phyloP scores from a whole-genome alignment of 2,888 invertebrate species.

The Drosophila seclusa region DNA sequence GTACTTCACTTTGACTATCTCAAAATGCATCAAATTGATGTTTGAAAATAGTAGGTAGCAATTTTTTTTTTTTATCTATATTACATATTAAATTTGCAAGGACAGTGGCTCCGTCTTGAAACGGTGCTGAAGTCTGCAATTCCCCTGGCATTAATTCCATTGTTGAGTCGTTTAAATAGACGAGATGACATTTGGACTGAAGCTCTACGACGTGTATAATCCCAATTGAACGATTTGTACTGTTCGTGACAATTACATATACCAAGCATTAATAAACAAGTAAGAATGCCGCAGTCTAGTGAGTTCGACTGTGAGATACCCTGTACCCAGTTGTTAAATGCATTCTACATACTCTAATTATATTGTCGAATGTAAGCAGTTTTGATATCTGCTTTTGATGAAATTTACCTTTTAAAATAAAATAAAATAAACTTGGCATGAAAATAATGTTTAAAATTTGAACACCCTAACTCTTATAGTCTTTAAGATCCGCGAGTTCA shows the following conservation, averaged over 20 bases:
- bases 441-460: not conserved
- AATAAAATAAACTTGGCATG: not conserved
- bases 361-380: not conserved
- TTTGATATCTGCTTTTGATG: not conserved
- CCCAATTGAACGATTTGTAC: not conserved
- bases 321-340: not conserved
- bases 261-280: not conserved
- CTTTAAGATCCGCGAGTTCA: not conserved
- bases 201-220: not conserved
- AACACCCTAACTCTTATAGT: not conserved
- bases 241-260: not conserved
- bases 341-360: not conserved
- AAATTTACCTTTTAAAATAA: not conserved
- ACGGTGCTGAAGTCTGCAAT: not conserved
- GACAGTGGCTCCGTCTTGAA: not conserved
- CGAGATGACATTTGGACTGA: not conserved
- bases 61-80: not conserved
- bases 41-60: not conserved
- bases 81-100: conserved; percentile 1
- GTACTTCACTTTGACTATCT: conserved; percentile 9
- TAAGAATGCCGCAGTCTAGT: not conserved
- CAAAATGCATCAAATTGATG: conserved; percentile 16
- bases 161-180: conserved; percentile 4
- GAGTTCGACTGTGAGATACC: not conserved
- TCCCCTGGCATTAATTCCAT: not conserved